These are phyloP conservation scores for Gobio occitaniae DNA, from an alignment of 2,797 vertebrate species.

Conservation along the genomic window DNA sequence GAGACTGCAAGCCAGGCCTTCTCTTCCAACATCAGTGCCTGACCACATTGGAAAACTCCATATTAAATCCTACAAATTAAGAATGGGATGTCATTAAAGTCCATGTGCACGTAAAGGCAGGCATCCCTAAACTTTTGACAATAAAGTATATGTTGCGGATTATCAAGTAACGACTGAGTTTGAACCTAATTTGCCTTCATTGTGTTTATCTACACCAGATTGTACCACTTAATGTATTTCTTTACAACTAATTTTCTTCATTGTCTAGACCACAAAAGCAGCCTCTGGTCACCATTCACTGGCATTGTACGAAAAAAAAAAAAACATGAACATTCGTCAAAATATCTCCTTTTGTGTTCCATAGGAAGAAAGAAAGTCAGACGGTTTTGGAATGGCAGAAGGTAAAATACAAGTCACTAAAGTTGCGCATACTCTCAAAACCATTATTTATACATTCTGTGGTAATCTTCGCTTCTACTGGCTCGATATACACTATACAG, in stretches of 20 bases:
- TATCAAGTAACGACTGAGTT: too few species aligned
- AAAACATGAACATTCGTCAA: not conserved
- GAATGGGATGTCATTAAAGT: too few species aligned
- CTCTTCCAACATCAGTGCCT: too few species aligned
- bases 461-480: not conserved
- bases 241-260: not conserved
- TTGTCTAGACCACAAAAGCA: not conserved
- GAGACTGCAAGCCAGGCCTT: too few species aligned
- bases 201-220: too few species aligned
- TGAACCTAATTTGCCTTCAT: too few species aligned
- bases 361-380: not conserved
- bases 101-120: too few species aligned
- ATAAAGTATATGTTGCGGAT: too few species aligned
- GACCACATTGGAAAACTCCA: too few species aligned
- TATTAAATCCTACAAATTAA: too few species aligned
- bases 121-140: too few species aligned
- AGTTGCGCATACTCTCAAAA: not conserved
- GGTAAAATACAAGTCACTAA: not conserved
- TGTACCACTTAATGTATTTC: not conserved
- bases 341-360: not conserved
- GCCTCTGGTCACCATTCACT: not conserved
- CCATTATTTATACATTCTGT: constrained; percentile 31
- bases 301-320: not conserved
- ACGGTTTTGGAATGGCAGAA: not conserved
- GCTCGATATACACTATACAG: not conserved